phyloP scores from a whole-genome alignment of 2,797 vertebrate genomes.

The Cetoscarus ocellatus region DNA sequence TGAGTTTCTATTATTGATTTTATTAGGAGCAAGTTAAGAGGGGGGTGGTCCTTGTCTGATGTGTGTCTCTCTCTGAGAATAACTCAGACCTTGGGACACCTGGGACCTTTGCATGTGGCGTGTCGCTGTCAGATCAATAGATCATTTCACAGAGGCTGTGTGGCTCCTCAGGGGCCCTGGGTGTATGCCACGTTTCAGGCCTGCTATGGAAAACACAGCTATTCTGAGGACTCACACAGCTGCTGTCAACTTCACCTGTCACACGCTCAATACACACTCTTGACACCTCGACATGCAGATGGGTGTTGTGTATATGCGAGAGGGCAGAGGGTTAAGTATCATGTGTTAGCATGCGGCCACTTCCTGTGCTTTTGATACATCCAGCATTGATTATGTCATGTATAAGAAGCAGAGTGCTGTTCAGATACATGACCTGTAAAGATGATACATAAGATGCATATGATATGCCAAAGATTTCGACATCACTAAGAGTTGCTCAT shows the following conservation, averaged over 20 bases:
- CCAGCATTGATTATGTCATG: slow-evolving; percentile 20
- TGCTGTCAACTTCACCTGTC: slow-evolving; percentile 73
- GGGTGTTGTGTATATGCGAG: slow-evolving; percentile 16
- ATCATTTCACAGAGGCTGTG: slow-evolving; percentile 56
- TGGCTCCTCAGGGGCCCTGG: slow-evolving; percentile 23
- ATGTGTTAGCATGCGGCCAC: slow-evolving; percentile 16
- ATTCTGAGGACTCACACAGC: slow-evolving; percentile 74
- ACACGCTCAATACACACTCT: slow-evolving; percentile 43
- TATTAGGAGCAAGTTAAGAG: slow-evolving; percentile 41
- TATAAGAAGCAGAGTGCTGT: slow-evolving; percentile 2
- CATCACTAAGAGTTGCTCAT: too few species aligned
- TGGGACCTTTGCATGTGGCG: slow-evolving; percentile 57
- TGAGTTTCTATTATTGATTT: slow-evolving; percentile 60
- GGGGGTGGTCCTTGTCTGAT: slow-evolving; percentile 22
- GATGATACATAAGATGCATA: too few species aligned
- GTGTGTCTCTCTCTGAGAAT: slow-evolving; percentile 63
- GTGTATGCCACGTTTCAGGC: slow-evolving; percentile 28
- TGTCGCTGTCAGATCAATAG: slow-evolving; percentile 65
- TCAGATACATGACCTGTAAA: not conserved
- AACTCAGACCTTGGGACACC: slow-evolving; percentile 49
- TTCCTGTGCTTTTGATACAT: slow-evolving; percentile 27
- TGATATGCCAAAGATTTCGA: not conserved
- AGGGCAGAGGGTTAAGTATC: slow-evolving; percentile 5
- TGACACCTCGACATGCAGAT: slow-evolving; percentile 34
- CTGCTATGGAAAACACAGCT: slow-evolving; percentile 45